Percentiles rank a stretch among this genome's conserved stretches.
These are phyloP conservation scores for Pollicipes pollicipes DNA, from an alignment of 1,140 invertebrate species.

Conservation along the genomic window DNA sequence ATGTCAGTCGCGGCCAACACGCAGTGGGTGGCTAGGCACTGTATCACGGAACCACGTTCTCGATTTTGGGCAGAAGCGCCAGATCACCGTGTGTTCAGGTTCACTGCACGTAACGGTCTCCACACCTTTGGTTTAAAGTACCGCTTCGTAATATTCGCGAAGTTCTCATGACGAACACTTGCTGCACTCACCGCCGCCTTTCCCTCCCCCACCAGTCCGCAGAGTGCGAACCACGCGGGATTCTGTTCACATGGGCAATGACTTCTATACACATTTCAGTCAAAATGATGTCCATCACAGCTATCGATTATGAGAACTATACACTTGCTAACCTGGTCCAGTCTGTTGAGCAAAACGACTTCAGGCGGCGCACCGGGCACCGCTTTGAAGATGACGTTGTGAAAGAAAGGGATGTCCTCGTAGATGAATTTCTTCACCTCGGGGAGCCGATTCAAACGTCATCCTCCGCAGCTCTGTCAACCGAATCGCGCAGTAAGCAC, in stretches of 20 bases:
- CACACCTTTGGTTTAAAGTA: no score
- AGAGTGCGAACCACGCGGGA: no score
- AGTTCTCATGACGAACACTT: not conserved
- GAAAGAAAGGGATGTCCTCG: slow-evolving; percentile 49
- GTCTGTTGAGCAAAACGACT: slow-evolving; percentile 39
- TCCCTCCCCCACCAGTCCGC: no score
- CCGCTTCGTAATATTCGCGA: no score
- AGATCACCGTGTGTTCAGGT: not conserved
- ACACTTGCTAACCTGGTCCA: slow-evolving; percentile 30
- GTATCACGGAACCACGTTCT: not conserved
- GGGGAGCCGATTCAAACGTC: slow-evolving; percentile 47
- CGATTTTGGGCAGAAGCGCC: not conserved
- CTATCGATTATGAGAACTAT: not conserved
- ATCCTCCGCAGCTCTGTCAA: slow-evolving; percentile 55
- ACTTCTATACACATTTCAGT: not conserved
- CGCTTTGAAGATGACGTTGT: slow-evolving; percentile 43
- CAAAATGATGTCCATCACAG: not conserved
- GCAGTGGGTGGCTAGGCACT: slow-evolving; percentile 4
- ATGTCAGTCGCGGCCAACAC: not conserved
- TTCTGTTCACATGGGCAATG: not conserved
- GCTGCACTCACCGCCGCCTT: no score
- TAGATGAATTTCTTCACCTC: slow-evolving; percentile 56
- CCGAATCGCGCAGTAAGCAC: no score
- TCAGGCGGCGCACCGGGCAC: slow-evolving; percentile 47
- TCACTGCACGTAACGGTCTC: no score